Conservation (phyloP, 2,888 invertebrate genomes). For the Sesamia inferens region DNA sequence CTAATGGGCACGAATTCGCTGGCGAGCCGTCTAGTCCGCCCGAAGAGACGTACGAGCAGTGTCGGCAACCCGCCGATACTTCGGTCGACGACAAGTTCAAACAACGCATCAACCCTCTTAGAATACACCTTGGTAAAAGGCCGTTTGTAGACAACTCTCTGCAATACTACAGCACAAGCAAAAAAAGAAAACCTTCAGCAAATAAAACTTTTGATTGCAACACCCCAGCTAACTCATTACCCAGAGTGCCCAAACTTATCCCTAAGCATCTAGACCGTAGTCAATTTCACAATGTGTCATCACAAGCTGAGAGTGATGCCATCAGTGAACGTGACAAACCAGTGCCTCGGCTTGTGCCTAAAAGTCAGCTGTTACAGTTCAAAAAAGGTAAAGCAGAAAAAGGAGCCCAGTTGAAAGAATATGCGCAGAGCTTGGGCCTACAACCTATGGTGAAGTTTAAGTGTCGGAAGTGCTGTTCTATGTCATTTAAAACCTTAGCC, state of each 20-base stretch:
- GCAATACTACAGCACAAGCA: conserved; percentile 78
- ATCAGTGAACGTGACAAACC: conserved; percentile 85
- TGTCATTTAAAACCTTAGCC: conserved; percentile 91
- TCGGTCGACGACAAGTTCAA: conserved; percentile 79
- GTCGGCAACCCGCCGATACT: conserved; percentile 73
- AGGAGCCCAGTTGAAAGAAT: conserved; percentile 88
- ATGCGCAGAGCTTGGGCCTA: conserved; percentile 93
- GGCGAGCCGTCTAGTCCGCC: conserved; percentile 74
- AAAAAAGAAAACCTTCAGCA: conserved; percentile 79
- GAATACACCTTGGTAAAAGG: conserved; percentile 86
- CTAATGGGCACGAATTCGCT: conserved; percentile 83
- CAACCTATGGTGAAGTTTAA: conserved; percentile 93
- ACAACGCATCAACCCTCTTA: conserved; percentile 85
- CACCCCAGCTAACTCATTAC: conserved; percentile 70
- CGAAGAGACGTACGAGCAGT: conserved; percentile 69
- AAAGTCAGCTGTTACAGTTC: conserved; percentile 85
- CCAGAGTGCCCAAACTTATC: conserved; percentile 83
- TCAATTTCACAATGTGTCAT: conserved; percentile 81
- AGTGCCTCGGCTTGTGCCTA: conserved; percentile 86
- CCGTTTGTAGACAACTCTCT: conserved; percentile 87
- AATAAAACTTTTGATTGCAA: conserved; percentile 79
- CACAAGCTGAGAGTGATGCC: conserved; percentile 72
- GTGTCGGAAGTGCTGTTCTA: conserved; percentile 93
- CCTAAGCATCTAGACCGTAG: conserved; percentile 79
- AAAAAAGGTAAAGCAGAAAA: conserved; percentile 86